Evolutionary conservation across 2,113 vertebrate species (phyloP).

Genomic region (Percina caprodes): DNA sequence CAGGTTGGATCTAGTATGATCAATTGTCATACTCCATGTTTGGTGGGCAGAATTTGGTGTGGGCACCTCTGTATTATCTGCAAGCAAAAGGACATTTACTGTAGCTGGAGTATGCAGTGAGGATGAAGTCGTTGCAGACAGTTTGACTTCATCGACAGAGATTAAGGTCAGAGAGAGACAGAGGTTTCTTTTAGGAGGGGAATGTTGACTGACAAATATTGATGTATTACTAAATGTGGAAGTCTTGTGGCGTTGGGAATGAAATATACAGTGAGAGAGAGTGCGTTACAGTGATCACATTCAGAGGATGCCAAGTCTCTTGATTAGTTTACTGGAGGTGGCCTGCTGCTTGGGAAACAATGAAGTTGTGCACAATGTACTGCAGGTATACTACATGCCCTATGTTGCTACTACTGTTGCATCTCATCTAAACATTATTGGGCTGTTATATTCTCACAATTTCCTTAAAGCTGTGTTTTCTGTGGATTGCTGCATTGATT

Average conservation of each 20-base stretch:
- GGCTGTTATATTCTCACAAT: background rate
- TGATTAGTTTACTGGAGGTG: background rate
- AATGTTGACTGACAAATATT: background rate
- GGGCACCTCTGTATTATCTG: background rate
- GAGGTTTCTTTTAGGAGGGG: background rate
- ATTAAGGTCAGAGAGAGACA: background rate
- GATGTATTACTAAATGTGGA: background rate
- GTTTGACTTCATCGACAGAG: background rate
- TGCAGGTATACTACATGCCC: background rate
- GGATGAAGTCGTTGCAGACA: background rate
- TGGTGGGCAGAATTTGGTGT: background rate
- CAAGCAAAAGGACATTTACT: background rate
- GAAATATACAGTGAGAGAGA: background rate
- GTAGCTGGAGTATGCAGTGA: background rate
- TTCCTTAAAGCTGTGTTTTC: background rate
- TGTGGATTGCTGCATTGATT: conserved; percentile 30
- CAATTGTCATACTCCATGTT: background rate
- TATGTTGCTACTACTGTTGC: conserved; percentile 8
- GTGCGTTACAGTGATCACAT: background rate
- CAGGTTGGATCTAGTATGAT: background rate
- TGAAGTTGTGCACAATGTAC: background rate
- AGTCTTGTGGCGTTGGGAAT: background rate
- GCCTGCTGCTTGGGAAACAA: background rate
- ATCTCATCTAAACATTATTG: background rate
- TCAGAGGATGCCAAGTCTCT: background rate